Conservation (phyloP, 2,113 vertebrate genomes). For the Lepus timidus region DNA sequence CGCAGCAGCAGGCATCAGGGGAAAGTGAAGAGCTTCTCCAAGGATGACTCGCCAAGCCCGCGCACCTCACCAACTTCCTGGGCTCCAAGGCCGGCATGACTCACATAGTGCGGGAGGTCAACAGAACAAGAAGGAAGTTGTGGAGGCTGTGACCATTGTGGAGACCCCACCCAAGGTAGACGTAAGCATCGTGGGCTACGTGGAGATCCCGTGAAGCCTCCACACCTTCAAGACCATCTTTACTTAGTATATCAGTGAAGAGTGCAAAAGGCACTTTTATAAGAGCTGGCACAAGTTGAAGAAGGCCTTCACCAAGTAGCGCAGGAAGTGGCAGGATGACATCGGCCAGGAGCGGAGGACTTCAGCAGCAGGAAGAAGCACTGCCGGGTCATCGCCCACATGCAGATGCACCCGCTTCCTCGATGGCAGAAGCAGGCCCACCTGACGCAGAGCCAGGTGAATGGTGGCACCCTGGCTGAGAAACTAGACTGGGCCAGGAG, state of each 20-base stretch:
- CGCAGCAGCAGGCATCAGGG: neutral
- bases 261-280: conserved; percentile 97
- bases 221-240: conserved; percentile 91
- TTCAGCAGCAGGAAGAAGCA: too few relatives aligned
- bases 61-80: neutral
- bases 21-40: neutral
- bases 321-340: conserved; percentile 95
- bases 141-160: conserved; percentile 95
- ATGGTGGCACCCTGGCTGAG: conserved; percentile 93
- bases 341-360: conserved; percentile 92
- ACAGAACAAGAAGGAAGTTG: conserved; percentile 95
- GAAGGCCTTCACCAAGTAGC: conserved; percentile 99
- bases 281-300: conserved; percentile 98
- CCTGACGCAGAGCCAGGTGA: conserved; percentile 98
- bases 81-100: neutral
- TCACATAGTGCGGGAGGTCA: neutral
- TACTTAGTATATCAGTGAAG: conserved; percentile 96
- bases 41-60: neutral
- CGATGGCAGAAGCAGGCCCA: conserved; percentile 93
- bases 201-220: conserved; percentile 94
- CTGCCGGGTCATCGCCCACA: conserved; percentile 90
- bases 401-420: conserved; percentile 97
- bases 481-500: conserved; percentile 97
- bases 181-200: conserved; percentile 90
- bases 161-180: conserved; percentile 97